Base-by-base conservation (phyloP, 1,140 invertebrate genomes). In the Hestina assimilis region DNA sequence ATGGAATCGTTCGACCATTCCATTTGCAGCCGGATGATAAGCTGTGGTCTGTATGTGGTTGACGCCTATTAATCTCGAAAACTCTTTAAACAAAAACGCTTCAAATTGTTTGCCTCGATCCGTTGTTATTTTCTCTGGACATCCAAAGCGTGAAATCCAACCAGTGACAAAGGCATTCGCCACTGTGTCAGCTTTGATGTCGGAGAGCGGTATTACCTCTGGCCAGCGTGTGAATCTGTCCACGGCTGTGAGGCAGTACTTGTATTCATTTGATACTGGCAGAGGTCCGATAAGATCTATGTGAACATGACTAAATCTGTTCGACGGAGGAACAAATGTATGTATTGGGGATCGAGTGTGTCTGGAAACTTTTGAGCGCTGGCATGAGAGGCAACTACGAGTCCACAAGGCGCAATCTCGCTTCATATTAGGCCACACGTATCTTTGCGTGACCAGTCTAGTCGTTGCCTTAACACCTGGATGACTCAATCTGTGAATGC, bases 401-500 rank as follows among this genome's bases (percentile, higher is more conserved):
- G 31, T 29, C 54, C 54, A 57, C 5, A 11, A 6, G 11, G 19
- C 23, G n/a, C 31, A 40, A 29, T 50, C 54, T n/a, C 20, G 42
- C 2, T 31, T 26, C 1, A 48, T 23, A 11, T 41, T 41, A 29
- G 31, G 43, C 54, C 54, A 48, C 1, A 57, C 19, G 9, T 29
- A 57, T 0, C 24, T 48, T 29, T 57, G 14, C 0, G 20, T 20
- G 3, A 57, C 9, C 15, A 57, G 29, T 19, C 33, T 35, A 1
- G 14, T 35, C 2, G 53, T 56, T 12, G 42, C 20, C 4, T 24
- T 23, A 2, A 17, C 19, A 21, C 54, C 45, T 12, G 54, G 54
- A n/a, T 57, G 55, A 29, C 55, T 57, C 4, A 57, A 29, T 21
- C 35, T 33, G 11, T 57, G 46, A 5, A 57, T 28, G 20, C 26